These are phyloP conservation scores for Drosophila trichaetosa DNA, from an alignment of 2,888 invertebrate species.

Conservation along the genomic window DNA sequence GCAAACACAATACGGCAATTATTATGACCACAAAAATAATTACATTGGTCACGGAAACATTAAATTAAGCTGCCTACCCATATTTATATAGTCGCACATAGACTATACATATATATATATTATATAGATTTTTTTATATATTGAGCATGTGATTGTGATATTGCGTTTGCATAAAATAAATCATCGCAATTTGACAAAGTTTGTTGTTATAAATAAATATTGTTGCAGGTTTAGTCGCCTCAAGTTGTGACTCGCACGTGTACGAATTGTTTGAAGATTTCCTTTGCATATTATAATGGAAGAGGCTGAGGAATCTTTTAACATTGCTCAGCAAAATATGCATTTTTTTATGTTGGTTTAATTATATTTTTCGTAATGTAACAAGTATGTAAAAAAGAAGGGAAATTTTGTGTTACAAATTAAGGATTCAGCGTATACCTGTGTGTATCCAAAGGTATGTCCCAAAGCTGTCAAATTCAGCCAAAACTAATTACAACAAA, in stretches of 20 bases:
- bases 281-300: constrained; percentile 39
- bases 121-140: constrained; percentile 29
- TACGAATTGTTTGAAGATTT: constrained; percentile 32
- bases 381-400: neutral
- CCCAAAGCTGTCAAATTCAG: constrained; percentile 7
- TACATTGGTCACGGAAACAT: constrained; percentile 80
- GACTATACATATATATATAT: neutral
- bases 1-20: constrained; percentile 37
- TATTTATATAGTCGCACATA: constrained; percentile 2
- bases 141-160: constrained; percentile 9
- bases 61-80: constrained; percentile 67
- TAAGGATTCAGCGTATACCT: neutral
- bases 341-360: neutral
- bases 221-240: constrained; percentile 11
- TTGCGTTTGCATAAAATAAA: constrained; percentile 8
- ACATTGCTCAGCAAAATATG: neutral
- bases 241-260: constrained; percentile 32
- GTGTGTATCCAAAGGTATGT: neutral
- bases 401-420: neutral
- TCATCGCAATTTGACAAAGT: constrained; percentile 13
- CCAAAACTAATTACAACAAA: constrained; percentile 30
- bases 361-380: neutral
- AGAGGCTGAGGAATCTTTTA: constrained; percentile 16
- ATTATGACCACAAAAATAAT: constrained; percentile 65
- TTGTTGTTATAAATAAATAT: constrained; percentile 25